These are phyloP conservation scores for Sphenodon punctatus DNA, from an alignment of 2,797 vertebrate species.

Conservation along the genomic window DNA sequence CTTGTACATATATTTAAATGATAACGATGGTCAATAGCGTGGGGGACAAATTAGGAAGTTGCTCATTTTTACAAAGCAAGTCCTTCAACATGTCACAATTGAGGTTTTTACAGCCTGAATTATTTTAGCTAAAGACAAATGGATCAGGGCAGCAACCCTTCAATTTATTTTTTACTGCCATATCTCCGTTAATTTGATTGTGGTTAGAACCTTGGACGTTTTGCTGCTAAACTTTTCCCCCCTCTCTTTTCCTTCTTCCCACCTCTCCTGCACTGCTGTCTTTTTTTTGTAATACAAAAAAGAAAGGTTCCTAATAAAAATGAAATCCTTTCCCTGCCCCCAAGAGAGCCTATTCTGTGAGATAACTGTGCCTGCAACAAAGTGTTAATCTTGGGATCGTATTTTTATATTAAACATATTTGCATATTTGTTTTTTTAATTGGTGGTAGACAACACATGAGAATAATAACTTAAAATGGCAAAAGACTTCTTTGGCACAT, in stretches of 20 bases:
- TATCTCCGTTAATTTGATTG: constrained; percentile 78
- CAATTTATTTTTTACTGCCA: constrained; percentile 65
- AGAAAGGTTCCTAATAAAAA: constrained; percentile 53
- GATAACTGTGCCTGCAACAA: constrained; percentile 78
- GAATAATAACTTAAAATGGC: constrained; percentile 52
- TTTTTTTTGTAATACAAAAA: constrained; percentile 51
- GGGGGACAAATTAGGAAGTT: constrained; percentile 65
- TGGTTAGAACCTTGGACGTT: constrained; percentile 79
- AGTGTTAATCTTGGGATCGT: constrained; percentile 75
- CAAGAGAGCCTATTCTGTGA: constrained; percentile 71
- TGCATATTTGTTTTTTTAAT: constrained; percentile 77
- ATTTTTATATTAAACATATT: constrained; percentile 79
- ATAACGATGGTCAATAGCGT: constrained; percentile 63
- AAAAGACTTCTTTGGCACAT: constrained; percentile 58
- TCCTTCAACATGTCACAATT: constrained; percentile 59
- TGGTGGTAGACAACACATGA: constrained; percentile 68
- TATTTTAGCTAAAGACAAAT: constrained; percentile 68
- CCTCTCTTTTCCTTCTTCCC: constrained; percentile 26
- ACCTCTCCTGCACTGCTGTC: constrained; percentile 72
- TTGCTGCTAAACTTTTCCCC: constrained; percentile 76
- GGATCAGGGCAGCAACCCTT: constrained; percentile 75
- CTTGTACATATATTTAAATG: constrained; percentile 84
- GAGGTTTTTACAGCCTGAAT: constrained; percentile 76
- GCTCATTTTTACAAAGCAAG: constrained; percentile 63
- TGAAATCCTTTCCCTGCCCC: constrained; percentile 60